Percentiles rank a stretch among this genome's conserved stretches.
These are phyloP conservation scores for Vidua chalybeata DNA, from an alignment of 2,113 vertebrate genomes.

Conservation along the genomic window DNA sequence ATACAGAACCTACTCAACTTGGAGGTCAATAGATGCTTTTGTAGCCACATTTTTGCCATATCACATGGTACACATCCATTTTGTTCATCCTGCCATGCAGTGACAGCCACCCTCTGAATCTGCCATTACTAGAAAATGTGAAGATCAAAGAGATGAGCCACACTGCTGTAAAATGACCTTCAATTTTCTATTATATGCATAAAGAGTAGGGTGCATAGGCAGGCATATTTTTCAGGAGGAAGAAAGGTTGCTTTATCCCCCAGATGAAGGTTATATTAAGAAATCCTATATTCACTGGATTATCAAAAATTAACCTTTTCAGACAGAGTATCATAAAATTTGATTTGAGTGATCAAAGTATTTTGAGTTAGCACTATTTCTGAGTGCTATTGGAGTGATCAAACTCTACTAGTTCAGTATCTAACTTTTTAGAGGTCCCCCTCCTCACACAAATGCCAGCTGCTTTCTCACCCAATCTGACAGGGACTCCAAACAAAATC, in stretches of 20 bases:
- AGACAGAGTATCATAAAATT: not conserved
- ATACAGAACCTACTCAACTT: not conserved
- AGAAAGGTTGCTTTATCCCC: not conserved
- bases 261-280: not conserved
- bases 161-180: slow-evolving; percentile 15
- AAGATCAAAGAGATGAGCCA: slow-evolving; percentile 7
- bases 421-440: not conserved
- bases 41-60: not conserved
- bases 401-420: not conserved
- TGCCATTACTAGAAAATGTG: not conserved
- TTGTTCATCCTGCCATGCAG: not conserved
- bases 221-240: not conserved
- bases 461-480: not conserved
- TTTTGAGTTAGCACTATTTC: too few species aligned
- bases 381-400: not conserved
- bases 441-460: not conserved
- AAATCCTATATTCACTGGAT: not conserved
- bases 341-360: too few species aligned
- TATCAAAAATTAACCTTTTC: not conserved
- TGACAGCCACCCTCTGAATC: slow-evolving; percentile 4
- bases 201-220: not conserved
- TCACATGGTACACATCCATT: not conserved
- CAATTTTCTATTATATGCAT: not conserved
- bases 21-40: slow-evolving; percentile 1
- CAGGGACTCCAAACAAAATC: not conserved